Percentiles rank a stretch among this genome's conserved stretches.
Evolutionary conservation across 1,140 invertebrate species (phyloP).

Genomic region (Himalopsyche phryganea): DNA sequence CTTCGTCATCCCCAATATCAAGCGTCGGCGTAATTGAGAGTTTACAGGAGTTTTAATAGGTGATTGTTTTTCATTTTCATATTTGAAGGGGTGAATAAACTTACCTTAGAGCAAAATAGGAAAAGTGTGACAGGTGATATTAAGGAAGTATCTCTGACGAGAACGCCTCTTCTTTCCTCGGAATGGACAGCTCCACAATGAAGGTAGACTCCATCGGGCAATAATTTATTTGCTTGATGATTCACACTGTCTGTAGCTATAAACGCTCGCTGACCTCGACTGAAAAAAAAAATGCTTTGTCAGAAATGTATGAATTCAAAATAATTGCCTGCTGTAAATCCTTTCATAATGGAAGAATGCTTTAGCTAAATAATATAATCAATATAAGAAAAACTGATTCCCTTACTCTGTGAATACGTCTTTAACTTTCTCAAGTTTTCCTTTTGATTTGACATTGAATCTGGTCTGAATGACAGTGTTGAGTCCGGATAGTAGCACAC

Average conservation of each 20-base stretch:
- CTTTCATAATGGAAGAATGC: too few relatives aligned
- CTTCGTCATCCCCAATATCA: too few relatives aligned
- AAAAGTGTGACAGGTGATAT: constrained; percentile 53
- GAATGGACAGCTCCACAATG: constrained; percentile 49
- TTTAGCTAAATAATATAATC: too few relatives aligned
- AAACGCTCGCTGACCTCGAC: constrained; percentile 46
- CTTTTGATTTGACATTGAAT: constrained; percentile 46
- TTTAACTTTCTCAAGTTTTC: constrained; percentile 44
- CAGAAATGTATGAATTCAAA: too few relatives aligned
- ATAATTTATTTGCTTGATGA: constrained; percentile 43
- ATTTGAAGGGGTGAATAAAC: too few relatives aligned
- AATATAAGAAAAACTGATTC: background rate
- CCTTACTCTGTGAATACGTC: constrained; percentile 49
- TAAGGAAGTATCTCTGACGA: constrained; percentile 52
- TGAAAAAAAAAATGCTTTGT: constrained; percentile 34
- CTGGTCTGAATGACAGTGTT: constrained; percentile 49
- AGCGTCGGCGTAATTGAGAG: too few relatives aligned
- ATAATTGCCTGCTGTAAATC: too few relatives aligned
- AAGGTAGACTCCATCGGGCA: constrained; percentile 40
- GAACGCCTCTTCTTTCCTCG: constrained; percentile 42
- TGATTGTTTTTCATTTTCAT: too few relatives aligned
- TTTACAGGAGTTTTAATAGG: too few relatives aligned
- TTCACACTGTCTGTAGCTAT: constrained; percentile 57
- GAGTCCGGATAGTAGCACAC: constrained; percentile 51
- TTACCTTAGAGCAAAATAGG: constrained; percentile 48